A percentile compares a stretch with the other conserved stretches of the same genome.
phyloP scores from a whole-genome alignment of 2,888 invertebrate genomes.

The Orthosia gothica region DNA sequence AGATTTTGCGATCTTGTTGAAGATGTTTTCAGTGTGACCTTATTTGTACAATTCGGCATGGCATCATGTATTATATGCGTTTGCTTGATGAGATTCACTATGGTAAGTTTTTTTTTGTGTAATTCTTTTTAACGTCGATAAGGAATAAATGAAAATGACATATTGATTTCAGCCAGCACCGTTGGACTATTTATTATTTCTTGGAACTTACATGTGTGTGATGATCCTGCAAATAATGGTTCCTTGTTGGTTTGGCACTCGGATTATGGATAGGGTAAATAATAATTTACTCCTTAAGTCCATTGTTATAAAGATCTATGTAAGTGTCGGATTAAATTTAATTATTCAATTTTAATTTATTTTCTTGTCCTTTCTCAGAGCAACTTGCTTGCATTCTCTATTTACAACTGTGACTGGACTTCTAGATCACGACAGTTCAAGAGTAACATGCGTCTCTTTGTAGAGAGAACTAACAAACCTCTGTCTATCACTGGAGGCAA shows the following conservation, averaged over 20 bases:
- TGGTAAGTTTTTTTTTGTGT: constrained; percentile 73
- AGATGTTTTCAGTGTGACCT: constrained; percentile 75
- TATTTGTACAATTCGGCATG: constrained; percentile 81
- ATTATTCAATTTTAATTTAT: too few relatives aligned
- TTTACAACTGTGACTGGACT: constrained; percentile 83
- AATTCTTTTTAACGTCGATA: too few relatives aligned
- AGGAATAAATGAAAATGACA: too few relatives aligned
- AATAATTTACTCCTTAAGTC: not conserved
- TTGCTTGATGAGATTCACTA: constrained; percentile 81
- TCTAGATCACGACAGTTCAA: constrained; percentile 77
- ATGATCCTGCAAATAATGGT: constrained; percentile 81
- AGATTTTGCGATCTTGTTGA: constrained; percentile 80
- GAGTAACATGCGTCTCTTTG: constrained; percentile 79
- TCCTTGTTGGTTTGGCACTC: constrained; percentile 83
- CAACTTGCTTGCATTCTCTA: constrained; percentile 73
- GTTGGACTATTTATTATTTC: constrained; percentile 77
- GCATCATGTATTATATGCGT: constrained; percentile 82
- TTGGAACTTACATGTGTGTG: constrained; percentile 76
- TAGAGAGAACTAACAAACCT: constrained; percentile 79
- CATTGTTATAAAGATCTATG: not conserved
- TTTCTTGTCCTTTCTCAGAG: constrained; percentile 74
- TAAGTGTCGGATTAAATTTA: not conserved
- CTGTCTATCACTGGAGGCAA: constrained; percentile 80
- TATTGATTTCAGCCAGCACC: constrained; percentile 76
- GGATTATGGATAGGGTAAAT: constrained; percentile 78